These are phyloP conservation scores for Pristiophorus japonicus DNA, from an alignment of 2,113 vertebrate species.

Conservation along the genomic window DNA sequence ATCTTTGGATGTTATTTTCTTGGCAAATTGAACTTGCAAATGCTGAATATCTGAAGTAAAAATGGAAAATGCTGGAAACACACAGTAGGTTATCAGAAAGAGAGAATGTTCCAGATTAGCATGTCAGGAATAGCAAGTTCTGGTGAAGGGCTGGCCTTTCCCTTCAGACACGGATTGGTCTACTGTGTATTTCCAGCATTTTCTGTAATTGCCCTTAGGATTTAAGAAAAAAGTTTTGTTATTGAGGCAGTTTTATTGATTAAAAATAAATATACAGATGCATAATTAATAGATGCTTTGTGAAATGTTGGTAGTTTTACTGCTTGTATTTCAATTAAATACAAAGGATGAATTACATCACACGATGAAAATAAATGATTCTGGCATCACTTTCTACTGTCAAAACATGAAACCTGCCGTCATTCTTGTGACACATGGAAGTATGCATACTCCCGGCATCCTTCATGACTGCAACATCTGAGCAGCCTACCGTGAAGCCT, in stretches of 20 bases:
- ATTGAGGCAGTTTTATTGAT: neutral
- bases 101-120: neutral
- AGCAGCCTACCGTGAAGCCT: neutral
- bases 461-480: neutral
- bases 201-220: neutral
- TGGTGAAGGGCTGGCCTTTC: neutral
- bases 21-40: neutral
- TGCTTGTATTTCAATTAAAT: neutral
- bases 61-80: neutral
- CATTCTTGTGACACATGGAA: neutral
- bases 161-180: neutral
- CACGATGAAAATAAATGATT: neutral
- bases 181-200: neutral
- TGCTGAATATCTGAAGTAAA: neutral
- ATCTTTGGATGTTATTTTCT: neutral
- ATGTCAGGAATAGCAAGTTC: neutral
- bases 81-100: neutral
- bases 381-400: neutral
- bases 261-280: neutral
- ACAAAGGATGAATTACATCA: slow-evolving; percentile 10
- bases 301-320: slow-evolving; percentile 1
- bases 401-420: neutral
- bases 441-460: neutral
- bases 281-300: slow-evolving; percentile 4
- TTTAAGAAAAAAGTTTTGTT: neutral